These are phyloP conservation scores for Progne subis DNA, from an alignment of 2,113 vertebrate genomes.

Conservation along the genomic window DNA sequence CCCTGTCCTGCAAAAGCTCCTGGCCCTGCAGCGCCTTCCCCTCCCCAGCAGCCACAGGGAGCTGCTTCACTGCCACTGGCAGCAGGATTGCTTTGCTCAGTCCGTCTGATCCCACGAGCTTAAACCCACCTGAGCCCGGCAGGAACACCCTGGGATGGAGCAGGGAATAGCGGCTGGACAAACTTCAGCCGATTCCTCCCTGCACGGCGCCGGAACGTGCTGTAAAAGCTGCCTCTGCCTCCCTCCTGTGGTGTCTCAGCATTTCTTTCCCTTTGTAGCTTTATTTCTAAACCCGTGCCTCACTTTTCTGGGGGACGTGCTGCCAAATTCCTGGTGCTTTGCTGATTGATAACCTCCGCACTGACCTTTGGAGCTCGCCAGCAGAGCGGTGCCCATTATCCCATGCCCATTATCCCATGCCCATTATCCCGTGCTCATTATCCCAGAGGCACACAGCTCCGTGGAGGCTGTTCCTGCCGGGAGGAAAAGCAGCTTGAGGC, in stretches of 20 bases:
- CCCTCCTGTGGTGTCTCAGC: neutral
- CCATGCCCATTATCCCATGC: neutral
- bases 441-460: neutral
- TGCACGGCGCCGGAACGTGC: rapidly evolving
- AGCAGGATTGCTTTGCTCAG: neutral
- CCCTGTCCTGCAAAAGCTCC: neutral
- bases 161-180: rapidly evolving
- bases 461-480: neutral
- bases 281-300: neutral
- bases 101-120: neutral
- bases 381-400: neutral
- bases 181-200: neutral
- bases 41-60: rapidly evolving
- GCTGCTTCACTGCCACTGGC: rapidly evolving
- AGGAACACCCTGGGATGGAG: neutral
- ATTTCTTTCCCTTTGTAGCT: neutral
- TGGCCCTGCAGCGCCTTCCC: no score
- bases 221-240: slow-evolving; percentile 38
- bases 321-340: neutral
- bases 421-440: neutral
- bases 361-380: neutral
- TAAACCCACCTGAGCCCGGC: neutral
- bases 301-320: neutral
- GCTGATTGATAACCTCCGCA: rapidly evolving
- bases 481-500: neutral